Evolutionary conservation across 2,797 vertebrate species (phyloP).

Genomic region (Tiaroga cobitis): DNA sequence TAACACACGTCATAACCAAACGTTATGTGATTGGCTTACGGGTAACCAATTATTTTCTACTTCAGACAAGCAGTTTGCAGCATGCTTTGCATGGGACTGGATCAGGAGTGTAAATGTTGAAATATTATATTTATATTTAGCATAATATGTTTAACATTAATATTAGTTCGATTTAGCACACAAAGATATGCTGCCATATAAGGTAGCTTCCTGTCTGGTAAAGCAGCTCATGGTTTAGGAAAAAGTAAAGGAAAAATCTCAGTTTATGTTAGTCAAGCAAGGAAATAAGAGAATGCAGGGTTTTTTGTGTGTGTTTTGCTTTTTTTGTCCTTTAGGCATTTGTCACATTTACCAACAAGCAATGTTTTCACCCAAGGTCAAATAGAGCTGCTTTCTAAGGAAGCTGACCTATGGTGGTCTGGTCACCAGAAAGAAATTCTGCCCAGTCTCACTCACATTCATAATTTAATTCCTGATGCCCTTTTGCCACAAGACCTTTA

Average conservation of each 20-base stretch:
- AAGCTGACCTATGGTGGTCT: constrained; percentile 45
- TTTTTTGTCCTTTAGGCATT: constrained; percentile 56
- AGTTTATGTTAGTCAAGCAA: constrained; percentile 48
- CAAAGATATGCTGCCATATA: not conserved
- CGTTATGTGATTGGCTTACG: too few relatives aligned
- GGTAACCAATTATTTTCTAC: too few relatives aligned
- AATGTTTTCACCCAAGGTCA: constrained; percentile 62
- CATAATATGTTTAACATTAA: not conserved
- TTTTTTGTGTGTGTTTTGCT: not conserved
- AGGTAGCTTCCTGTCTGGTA: not conserved
- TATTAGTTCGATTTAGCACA: not conserved
- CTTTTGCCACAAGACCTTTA: constrained; percentile 56
- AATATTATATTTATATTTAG: not conserved
- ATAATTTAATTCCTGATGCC: constrained; percentile 55
- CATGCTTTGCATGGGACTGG: not conserved
- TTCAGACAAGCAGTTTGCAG: too few relatives aligned
- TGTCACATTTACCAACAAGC: constrained; percentile 44
- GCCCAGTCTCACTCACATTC: constrained; percentile 53
- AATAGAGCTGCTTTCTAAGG: constrained; percentile 50
- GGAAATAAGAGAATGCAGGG: constrained; percentile 29
- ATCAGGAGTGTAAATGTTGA: not conserved
- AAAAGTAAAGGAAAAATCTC: constrained; percentile 4
- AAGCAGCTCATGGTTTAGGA: not conserved
- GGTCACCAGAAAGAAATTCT: constrained; percentile 53
- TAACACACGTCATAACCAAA: too few relatives aligned